Base-by-base conservation (phyloP, 1,140 invertebrate species). In the Dysdera silvatica region DNA sequence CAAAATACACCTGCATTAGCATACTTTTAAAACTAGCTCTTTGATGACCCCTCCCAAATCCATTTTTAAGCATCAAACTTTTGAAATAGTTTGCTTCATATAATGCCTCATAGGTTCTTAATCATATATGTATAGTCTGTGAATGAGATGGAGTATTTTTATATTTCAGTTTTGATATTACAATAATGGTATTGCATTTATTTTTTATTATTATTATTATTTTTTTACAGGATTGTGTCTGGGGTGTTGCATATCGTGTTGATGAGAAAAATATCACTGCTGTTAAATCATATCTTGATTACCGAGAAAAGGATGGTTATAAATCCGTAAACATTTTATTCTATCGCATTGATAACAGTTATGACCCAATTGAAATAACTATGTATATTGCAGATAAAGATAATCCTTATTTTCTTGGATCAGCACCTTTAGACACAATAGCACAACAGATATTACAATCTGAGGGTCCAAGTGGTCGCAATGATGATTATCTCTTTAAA, bases 241-340 rank as follows among this genome's bases (percentile, higher is more conserved):
- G 89, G 84, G 94, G 93, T 37, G 79, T 95, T 16, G 92, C 91
- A 1, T 97, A 95, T 75, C 84, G 88, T 77, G 92, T 97, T 71
- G 79, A 80, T 2, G 70, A 78, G 0, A 74, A 82, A 32, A 82
- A 94, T 65, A 81, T 83, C 67, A 80, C 84, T 10, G 71, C 79
- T 66, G 91, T 95, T 0, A 79, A 85, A 4, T 78, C 84, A 41
- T 87, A 95, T 74, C 78, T 96, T 58, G 91, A 96, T 73, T 86
- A 84, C 70, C 78, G 94, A 72, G 94, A 96, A 78, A 92, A 91
- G 71, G 88, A 86, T 74, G 89, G 90, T n/a, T 94, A 93, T 72
- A 78, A 82, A 45, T 82, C 86, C 59, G 81, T 80, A 72, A 77
- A 71, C 31, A 79, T 88, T 4, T 74, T 78, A 26, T 94, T 94